phyloP scores from a whole-genome alignment of 2,113 vertebrate species.

The Sinocyclocheilus maitianheensis region DNA sequence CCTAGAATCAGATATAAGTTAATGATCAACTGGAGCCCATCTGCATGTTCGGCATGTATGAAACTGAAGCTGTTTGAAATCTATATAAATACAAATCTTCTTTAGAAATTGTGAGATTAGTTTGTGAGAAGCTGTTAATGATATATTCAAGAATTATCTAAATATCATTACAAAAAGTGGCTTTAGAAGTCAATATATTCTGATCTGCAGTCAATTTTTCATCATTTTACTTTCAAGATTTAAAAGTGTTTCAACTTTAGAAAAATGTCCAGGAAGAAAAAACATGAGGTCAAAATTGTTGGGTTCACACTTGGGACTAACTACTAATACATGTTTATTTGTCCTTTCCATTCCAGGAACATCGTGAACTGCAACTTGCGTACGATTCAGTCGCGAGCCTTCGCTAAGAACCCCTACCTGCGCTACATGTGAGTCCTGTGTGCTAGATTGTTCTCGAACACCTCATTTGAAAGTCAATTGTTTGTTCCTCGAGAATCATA shows the following conservation, averaged over 20 bases:
- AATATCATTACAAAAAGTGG: no score
- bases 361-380: constrained; percentile 89
- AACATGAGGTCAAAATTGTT: background rate
- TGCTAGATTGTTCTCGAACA: background rate
- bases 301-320: background rate
- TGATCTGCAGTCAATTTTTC: background rate
- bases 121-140: background rate
- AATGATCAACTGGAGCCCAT: background rate
- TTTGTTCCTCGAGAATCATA: background rate
- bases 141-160: no score
- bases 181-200: no score
- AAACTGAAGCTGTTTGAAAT: no score
- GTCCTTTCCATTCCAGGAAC: constrained; percentile 76
- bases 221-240: background rate
- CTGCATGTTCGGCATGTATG: no score
- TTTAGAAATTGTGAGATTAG: no score
- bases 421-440: constrained; percentile 88
- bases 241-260: background rate
- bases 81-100: background rate
- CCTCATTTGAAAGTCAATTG: constrained; percentile 9
- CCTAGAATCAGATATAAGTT: background rate
- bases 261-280: background rate
- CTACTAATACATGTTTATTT: constrained; percentile 23
- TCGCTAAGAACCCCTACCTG: constrained; percentile 90
- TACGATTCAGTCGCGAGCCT: constrained; percentile 84